Conservation (phyloP, 2,113 vertebrate species). For the Heterochromis multidens region DNA sequence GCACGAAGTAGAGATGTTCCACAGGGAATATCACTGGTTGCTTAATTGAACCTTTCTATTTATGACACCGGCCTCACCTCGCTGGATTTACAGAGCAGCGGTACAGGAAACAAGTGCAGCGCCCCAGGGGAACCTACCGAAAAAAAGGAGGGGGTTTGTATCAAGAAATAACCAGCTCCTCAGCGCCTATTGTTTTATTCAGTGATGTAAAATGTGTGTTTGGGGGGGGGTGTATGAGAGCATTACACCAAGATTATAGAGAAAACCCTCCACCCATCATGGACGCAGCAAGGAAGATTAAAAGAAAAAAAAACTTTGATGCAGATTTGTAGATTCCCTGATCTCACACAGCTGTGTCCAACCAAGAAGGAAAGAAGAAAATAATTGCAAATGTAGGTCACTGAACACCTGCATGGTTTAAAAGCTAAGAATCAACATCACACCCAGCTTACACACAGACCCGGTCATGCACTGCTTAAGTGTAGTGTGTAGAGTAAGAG, state of each 20-base stretch:
- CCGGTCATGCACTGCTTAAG: not conserved
- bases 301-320: conserved; percentile 47
- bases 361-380: conserved; percentile 14
- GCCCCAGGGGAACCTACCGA: conserved; percentile 31
- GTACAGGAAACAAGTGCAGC: conserved; percentile 20
- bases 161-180: conserved; percentile 39
- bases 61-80: conserved; percentile 54
- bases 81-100: conserved; percentile 18
- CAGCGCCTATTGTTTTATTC: conserved; percentile 62
- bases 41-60: conserved; percentile 72
- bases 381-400: conserved; percentile 55
- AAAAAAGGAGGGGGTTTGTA: conserved; percentile 18
- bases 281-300: conserved; percentile 60
- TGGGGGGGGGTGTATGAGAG: conserved; percentile 48
- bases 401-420: conserved; percentile 53
- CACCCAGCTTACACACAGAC: not conserved
- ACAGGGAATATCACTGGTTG: conserved; percentile 49
- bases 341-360: conserved; percentile 62
- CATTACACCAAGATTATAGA: conserved; percentile 74
- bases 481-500: not conserved
- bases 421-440: conserved; percentile 41
- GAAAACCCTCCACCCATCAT: conserved; percentile 43
- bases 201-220: conserved; percentile 53
- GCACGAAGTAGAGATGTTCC: conserved; percentile 45
- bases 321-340: conserved; percentile 59